A percentile compares a stretch with the other conserved stretches of the same genome.
Evolutionary conservation across 2,113 vertebrate species (phyloP).

Genomic region (Anolis sagrei): DNA sequence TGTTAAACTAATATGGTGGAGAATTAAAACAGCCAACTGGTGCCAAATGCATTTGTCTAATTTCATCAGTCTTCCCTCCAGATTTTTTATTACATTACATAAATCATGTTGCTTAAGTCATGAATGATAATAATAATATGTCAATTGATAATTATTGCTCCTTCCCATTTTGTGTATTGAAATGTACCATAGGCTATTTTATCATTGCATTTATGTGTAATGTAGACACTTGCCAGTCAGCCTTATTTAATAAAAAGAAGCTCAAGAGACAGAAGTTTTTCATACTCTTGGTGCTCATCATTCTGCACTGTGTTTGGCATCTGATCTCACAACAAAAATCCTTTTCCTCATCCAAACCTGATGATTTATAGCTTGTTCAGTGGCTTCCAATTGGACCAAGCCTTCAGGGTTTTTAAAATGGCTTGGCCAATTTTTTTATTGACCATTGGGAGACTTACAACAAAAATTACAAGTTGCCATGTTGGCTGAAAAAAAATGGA

Average conservation of each 20-base stretch:
- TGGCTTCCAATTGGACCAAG: not conserved
- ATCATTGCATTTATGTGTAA: constrained; percentile 23
- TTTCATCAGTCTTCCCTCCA: constrained; percentile 53
- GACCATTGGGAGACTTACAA: too few relatives aligned
- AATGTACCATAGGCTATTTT: constrained; percentile 29
- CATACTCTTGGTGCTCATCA: not conserved
- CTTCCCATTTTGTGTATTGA: constrained; percentile 26
- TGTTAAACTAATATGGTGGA: constrained; percentile 45
- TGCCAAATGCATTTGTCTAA: constrained; percentile 55
- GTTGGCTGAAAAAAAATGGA: too few relatives aligned
- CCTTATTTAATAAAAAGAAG: constrained; percentile 3
- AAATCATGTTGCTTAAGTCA: constrained; percentile 50
- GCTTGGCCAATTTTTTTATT: too few relatives aligned
- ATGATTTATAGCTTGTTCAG: constrained; percentile 27
- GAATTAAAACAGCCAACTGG: constrained; percentile 36
- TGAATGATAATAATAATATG: constrained; percentile 43
- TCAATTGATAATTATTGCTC: constrained; percentile 32
- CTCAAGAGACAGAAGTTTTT: not conserved
- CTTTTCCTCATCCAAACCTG: constrained; percentile 1
- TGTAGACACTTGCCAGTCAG: not conserved
- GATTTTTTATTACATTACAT: constrained; percentile 51
- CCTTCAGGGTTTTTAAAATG: too few relatives aligned
- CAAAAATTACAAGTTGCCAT: too few relatives aligned
- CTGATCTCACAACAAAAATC: constrained; percentile 3
- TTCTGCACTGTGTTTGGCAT: fast-evolving